Conservation (phyloP, 2,888 invertebrate genomes). For the Chouioia cunea region DNA sequence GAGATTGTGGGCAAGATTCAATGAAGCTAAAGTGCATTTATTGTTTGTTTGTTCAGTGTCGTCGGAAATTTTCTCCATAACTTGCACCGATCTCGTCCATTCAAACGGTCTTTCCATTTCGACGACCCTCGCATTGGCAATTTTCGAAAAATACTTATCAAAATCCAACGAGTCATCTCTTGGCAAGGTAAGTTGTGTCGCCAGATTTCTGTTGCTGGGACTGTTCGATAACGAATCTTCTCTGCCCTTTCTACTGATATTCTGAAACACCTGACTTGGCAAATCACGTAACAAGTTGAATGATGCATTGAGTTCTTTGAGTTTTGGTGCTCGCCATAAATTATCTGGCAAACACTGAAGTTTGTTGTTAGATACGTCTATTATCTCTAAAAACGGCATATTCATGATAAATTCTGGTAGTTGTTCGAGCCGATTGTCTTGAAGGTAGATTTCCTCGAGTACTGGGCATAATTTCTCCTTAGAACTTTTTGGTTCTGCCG, state of each 20-base stretch:
- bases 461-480: conserved; percentile 79
- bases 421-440: conserved; percentile 88
- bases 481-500: conserved; percentile 67
- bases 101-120: conserved; percentile 82
- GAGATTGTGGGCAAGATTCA: conserved; percentile 92
- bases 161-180: conserved; percentile 65
- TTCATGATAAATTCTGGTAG: conserved; percentile 87
- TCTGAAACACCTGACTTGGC: conserved; percentile 68
- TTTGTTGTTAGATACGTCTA: conserved; percentile 96
- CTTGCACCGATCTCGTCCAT: conserved; percentile 79
- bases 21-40: conserved; percentile 77
- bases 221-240: conserved; percentile 60
- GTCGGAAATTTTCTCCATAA: conserved; percentile 76
- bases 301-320: conserved; percentile 89
- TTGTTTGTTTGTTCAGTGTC: conserved; percentile 71
- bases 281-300: conserved; percentile 88
- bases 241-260: conserved; percentile 54
- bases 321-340: conserved; percentile 88
- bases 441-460: conserved; percentile 90
- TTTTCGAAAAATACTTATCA: conserved; percentile 64
- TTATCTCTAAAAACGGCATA: conserved; percentile 80
- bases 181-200: conserved; percentile 57
- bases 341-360: conserved; percentile 84
- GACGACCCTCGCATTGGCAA: conserved; percentile 66
- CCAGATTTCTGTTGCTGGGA: conserved; percentile 59